Base-by-base conservation (phyloP, 2,888 invertebrate species). In the Agrilus cyanescens region DNA sequence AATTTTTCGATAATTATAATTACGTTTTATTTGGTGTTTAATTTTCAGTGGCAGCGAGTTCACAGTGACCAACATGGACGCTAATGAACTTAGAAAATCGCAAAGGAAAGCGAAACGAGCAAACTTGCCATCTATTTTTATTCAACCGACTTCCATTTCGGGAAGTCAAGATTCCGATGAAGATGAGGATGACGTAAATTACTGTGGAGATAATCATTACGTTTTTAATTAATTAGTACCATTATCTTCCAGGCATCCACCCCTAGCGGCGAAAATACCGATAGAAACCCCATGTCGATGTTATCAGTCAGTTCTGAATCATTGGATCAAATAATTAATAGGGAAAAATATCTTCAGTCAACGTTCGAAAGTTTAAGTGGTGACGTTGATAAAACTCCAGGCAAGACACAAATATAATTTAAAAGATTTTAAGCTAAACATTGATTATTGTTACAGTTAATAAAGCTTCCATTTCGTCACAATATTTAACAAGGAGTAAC, bases 21-120 rank as follows among this genome's bases (percentile, higher is more conserved):
- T 32, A 36, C 2, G 15, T 30, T 43, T 38, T 14, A 1, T 25
- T 10, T 5, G 5, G 6, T 43, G 41, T 31, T 50, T 41, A 44
- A 44, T 48, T 40, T 40, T 33, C 44, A 65, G 65, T 46, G 67
- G 56, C 55, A 85, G 84, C 45, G 86, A 87, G 57, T 90, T 86
- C 60, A 85, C 85, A 57, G 86, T 90, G 32, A 88, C 85, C 59
- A 88, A 88, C 41, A 87, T 89, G 78, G 87, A 89, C 58, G 85
- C 81, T 1, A 85, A 86, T 31, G 88, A 88, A 58, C 66, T 89
- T 44, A 72, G 88, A 1, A 82, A 82, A 64, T 86, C 84, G 0
- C 74, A 82, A 57, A 70, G 85, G 2, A 75, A 81, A 25, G 72
- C 76, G 30, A 80, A 81, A 60, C 76, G 81, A 35, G 76, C 77